Evolutionary conservation across 1,140 invertebrate species (phyloP).

Genomic region (Protaetia brevitarsis): DNA sequence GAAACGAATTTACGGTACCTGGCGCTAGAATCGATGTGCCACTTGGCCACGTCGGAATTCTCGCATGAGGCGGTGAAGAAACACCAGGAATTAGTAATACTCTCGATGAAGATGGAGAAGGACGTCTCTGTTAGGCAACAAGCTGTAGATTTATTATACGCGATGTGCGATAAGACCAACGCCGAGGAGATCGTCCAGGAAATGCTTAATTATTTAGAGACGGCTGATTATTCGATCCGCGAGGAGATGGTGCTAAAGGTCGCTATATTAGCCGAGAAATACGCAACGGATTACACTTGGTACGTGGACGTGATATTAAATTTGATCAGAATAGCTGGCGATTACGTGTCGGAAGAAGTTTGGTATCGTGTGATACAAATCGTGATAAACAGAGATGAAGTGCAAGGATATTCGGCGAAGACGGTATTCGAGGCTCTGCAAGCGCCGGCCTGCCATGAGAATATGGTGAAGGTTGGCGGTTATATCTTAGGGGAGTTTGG

Average conservation of each 20-base stretch:
- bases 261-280: constrained; percentile 98
- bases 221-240: constrained; percentile 98
- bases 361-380: constrained; percentile 99
- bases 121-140: constrained; percentile 98
- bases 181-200: constrained; percentile 99
- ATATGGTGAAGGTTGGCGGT: constrained; percentile 99
- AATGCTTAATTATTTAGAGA: constrained; percentile 98
- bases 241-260: constrained; percentile 99
- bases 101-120: constrained; percentile 99
- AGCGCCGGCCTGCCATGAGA: constrained; percentile 98
- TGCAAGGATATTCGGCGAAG: constrained; percentile 98
- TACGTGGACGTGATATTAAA: constrained; percentile 99
- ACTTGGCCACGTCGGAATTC: constrained; percentile 98
- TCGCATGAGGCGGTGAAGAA: constrained; percentile 99
- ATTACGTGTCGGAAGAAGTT: constrained; percentile 97
- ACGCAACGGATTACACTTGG: constrained; percentile 99
- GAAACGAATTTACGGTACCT: constrained; percentile 98
- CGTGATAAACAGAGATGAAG: constrained; percentile 98
- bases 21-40: constrained; percentile 98
- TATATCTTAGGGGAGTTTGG: constrained; percentile 99
- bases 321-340: constrained; percentile 98
- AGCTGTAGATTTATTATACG: constrained; percentile 98
- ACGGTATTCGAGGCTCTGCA: constrained; percentile 98
- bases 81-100: constrained; percentile 98
- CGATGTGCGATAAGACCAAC: constrained; percentile 99